A percentile compares a stretch with the other conserved stretches of the same genome.
Conservation (phyloP, 2,888 invertebrate genomes). For the Drosophila parthenogenetica region DNA sequence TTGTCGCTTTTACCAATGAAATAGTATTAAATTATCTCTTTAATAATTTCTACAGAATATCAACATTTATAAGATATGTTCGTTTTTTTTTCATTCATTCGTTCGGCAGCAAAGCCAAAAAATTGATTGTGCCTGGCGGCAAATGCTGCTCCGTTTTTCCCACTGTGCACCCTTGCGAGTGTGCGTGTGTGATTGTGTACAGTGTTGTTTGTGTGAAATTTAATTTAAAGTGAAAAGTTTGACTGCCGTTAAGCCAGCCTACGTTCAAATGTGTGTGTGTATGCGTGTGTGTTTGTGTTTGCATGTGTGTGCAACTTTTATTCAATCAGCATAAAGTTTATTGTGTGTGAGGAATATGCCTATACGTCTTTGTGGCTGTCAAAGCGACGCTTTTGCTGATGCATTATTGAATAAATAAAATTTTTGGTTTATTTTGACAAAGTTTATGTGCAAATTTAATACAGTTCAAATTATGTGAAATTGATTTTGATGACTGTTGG, state of each 20-base stretch:
- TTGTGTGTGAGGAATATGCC: slow-evolving; percentile 64
- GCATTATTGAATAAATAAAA: slow-evolving; percentile 61
- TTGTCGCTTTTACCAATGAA: not conserved
- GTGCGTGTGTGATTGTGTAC: slow-evolving; percentile 8
- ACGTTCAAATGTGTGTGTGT: slow-evolving; percentile 7
- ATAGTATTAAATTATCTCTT: not conserved
- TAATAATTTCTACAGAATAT: slow-evolving; percentile 17
- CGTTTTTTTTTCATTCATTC: slow-evolving; percentile 1
- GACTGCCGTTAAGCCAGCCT: slow-evolving; percentile 56
- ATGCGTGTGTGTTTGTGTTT: slow-evolving; percentile 11
- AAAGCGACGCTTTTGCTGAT: slow-evolving; percentile 45
- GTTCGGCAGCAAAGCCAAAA: slow-evolving; percentile 33
- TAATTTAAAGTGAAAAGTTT: slow-evolving; percentile 76
- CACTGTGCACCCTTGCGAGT: slow-evolving; percentile 24
- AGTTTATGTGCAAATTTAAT: slow-evolving; percentile 61
- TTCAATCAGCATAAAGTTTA: slow-evolving; percentile 75
- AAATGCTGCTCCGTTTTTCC: slow-evolving; percentile 51
- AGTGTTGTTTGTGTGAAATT: slow-evolving; percentile 51
- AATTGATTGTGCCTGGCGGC: slow-evolving; percentile 64
- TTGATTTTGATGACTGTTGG: slow-evolving; percentile 57
- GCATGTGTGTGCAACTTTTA: slow-evolving; percentile 60
- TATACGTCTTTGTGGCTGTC: slow-evolving; percentile 49
- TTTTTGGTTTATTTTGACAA: slow-evolving; percentile 58
- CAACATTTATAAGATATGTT: not conserved
- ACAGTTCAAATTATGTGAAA: slow-evolving; percentile 65